phyloP scores from a whole-genome alignment of 2,888 invertebrate species.

The Pseudococcus viburni region DNA sequence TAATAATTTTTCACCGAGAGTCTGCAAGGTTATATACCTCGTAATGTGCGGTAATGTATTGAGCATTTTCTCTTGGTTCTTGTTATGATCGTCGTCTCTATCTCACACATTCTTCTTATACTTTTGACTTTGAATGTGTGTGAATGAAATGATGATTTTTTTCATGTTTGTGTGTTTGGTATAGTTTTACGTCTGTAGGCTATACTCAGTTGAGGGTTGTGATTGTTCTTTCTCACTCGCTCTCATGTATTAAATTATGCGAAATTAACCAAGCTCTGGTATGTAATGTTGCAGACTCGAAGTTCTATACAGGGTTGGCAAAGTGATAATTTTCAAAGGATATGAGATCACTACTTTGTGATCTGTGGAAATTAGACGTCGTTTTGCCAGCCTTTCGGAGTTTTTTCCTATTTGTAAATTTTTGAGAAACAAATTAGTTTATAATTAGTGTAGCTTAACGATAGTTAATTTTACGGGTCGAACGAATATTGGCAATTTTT shows the following conservation, averaged over 20 bases:
- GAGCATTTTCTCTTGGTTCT: neutral
- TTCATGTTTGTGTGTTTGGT: conserved; percentile 11
- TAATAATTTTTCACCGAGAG: conserved; percentile 36
- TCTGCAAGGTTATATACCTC: conserved; percentile 35
- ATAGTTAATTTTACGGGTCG: neutral
- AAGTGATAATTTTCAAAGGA: neutral
- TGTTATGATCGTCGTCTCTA: neutral
- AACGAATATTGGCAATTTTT: neutral
- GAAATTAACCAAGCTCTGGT: conserved; percentile 25
- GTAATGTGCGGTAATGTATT: conserved; percentile 40
- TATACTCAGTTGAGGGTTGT: too few relatives aligned
- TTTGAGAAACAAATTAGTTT: conserved; percentile 27
- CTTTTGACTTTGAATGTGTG: conserved; percentile 6
- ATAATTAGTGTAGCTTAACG: neutral
- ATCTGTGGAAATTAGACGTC: conserved; percentile 10
- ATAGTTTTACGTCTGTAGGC: neutral
- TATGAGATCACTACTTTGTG: neutral
- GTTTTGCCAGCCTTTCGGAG: conserved; percentile 31
- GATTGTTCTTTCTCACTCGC: neutral
- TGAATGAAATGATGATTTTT: neutral
- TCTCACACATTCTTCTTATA: conserved; percentile 8
- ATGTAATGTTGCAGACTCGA: conserved; percentile 33
- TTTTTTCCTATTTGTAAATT: neutral
- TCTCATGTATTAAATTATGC: neutral
- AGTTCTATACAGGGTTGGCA: conserved; percentile 46